Percentiles rank a stretch among this genome's conserved stretches.
Evolutionary conservation across 2,797 vertebrate species (phyloP).

Genomic region (Enteromius unitaeniatus): DNA sequence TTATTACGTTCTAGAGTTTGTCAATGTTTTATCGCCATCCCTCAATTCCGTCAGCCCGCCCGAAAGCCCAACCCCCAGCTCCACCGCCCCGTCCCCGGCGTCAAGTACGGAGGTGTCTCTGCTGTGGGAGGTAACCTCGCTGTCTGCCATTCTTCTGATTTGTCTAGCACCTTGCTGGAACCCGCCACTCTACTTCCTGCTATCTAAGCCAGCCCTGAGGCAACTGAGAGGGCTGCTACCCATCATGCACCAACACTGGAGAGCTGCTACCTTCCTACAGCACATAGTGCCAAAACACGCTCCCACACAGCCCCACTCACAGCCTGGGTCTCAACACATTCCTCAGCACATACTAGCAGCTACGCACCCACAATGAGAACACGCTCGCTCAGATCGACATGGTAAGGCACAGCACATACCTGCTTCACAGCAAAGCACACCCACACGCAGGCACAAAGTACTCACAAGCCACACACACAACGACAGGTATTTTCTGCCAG

Average conservation of each 20-base stretch:
- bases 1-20: constrained; percentile 74
- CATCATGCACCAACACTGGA: constrained; percentile 56
- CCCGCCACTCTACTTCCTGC: constrained; percentile 78
- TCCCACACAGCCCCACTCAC: constrained; percentile 31
- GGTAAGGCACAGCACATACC: constrained; percentile 34
- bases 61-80: not conserved
- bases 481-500: constrained; percentile 36
- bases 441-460: constrained; percentile 26
- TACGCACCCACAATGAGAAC: constrained; percentile 38
- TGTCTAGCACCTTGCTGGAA: constrained; percentile 78
- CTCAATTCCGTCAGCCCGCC: constrained; percentile 65
- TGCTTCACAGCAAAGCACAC: constrained; percentile 23
- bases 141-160: constrained; percentile 73
- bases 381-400: constrained; percentile 38
- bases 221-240: constrained; percentile 76
- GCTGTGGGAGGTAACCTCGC: constrained; percentile 72
- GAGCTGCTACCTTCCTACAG: constrained; percentile 53
- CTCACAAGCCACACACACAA: constrained; percentile 44
- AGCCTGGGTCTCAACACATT: constrained; percentile 36
- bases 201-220: constrained; percentile 76
- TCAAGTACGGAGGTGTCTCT: constrained; percentile 59
- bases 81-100: not conserved
- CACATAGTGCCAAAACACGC: constrained; percentile 65
- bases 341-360: constrained; percentile 47
- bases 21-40: constrained; percentile 69